phyloP scores from a whole-genome alignment of 2,797 vertebrate species.

The Momotus momota region DNA sequence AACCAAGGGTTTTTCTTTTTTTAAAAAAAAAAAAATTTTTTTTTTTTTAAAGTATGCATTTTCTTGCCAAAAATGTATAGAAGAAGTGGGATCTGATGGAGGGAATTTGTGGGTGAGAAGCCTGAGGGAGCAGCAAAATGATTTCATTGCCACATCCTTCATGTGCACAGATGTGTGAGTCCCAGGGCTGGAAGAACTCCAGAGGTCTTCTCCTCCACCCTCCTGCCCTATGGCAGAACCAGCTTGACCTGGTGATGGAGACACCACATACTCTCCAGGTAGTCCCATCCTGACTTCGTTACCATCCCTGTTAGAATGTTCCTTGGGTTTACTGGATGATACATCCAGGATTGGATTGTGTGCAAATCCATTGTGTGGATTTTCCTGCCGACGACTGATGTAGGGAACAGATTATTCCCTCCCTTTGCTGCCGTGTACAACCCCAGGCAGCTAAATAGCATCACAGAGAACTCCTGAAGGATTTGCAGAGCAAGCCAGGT shows the following conservation, averaged over 20 bases:
- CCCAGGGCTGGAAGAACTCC: background rate
- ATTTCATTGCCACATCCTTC: constrained; percentile 68
- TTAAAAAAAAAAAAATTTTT: background rate
- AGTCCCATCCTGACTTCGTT: background rate
- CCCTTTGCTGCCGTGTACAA: background rate
- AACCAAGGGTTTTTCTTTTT: constrained; percentile 18
- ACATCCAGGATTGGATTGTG: background rate
- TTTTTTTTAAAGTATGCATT: constrained; percentile 17
- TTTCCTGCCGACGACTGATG: fast-evolving
- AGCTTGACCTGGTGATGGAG: background rate
- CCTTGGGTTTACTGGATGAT: background rate
- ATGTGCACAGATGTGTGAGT: constrained; percentile 34
- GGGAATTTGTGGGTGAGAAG: constrained; percentile 66
- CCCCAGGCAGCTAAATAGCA: background rate
- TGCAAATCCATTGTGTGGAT: too few species aligned
- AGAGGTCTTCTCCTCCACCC: background rate
- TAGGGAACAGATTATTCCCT: background rate
- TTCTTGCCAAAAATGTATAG: constrained; percentile 48
- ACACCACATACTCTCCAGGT: background rate
- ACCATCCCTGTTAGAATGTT: background rate
- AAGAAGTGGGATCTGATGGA: constrained; percentile 50
- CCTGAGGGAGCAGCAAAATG: constrained; percentile 64
- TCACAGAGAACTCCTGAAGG: background rate
- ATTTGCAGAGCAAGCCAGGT: background rate
- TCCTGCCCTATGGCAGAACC: background rate